Percentiles rank a stretch among this genome's conserved stretches.
phyloP scores from a whole-genome alignment of 2,113 vertebrate genomes.

The Colaptes auratus region DNA sequence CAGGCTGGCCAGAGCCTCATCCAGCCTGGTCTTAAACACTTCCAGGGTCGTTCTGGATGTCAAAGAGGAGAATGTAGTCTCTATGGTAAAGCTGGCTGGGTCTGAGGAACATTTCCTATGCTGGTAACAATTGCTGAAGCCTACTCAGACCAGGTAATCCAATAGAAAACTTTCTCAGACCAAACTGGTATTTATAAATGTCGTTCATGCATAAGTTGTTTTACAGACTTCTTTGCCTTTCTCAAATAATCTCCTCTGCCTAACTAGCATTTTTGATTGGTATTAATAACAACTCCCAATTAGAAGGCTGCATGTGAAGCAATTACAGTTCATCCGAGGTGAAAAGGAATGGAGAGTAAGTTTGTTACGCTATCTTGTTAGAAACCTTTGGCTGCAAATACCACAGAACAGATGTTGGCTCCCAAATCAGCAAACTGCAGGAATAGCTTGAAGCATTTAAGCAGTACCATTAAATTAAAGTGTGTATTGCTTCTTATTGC shows the following conservation, averaged over 20 bases:
- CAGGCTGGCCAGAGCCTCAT: too few species aligned
- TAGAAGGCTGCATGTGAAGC: not conserved
- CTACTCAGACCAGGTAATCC: not conserved
- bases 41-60: not conserved
- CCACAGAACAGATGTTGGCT: not conserved
- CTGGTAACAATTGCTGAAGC: not conserved
- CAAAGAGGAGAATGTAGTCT: not conserved
- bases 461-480: not conserved
- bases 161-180: not conserved
- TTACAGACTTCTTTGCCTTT: not conserved
- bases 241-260: not conserved
- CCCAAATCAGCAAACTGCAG: not conserved
- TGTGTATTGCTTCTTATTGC: accelerated
- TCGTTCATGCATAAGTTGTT: not conserved
- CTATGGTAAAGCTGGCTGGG: not conserved
- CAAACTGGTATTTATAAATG: not conserved
- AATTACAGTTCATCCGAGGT: not conserved
- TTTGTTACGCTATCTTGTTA: not conserved
- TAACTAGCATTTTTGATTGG: not conserved
- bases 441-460: not conserved
- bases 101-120: not conserved
- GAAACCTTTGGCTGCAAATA: not conserved
- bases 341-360: not conserved
- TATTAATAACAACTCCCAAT: not conserved
- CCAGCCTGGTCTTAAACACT: too few species aligned